Conservation (phyloP, 2,888 invertebrate genomes). For the Linyphia triangularis region DNA sequence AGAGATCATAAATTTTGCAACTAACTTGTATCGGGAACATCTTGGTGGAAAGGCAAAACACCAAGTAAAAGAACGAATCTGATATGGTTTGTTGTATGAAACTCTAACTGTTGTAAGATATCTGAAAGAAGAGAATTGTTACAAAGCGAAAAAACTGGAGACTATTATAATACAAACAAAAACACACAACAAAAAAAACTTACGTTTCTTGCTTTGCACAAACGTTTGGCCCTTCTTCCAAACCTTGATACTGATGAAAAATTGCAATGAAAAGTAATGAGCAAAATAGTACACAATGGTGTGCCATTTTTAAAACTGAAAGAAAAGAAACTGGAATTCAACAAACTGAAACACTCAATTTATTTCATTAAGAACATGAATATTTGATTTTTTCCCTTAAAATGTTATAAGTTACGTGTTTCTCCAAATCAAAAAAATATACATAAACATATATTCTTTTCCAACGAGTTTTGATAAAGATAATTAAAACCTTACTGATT, state of each 20-base stretch:
- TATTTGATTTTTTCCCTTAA: no score
- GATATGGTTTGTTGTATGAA: constrained; percentile 90
- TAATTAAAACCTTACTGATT: no score
- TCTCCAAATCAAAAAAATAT: no score
- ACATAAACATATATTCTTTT: no score
- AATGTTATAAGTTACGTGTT: no score
- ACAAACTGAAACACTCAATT: no score
- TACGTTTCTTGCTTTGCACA: constrained; percentile 76
- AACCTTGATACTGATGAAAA: constrained; percentile 39
- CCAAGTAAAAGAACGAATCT: constrained; percentile 90
- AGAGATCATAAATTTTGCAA: constrained; percentile 77
- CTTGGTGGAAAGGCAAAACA: constrained; percentile 91
- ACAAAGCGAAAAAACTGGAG: not conserved
- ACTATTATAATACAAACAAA: not conserved
- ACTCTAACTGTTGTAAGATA: constrained; percentile 88
- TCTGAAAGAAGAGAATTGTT: constrained; percentile 81
- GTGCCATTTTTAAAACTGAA: constrained; percentile 58
- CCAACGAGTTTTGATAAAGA: no score
- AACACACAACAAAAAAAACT: constrained; percentile 14
- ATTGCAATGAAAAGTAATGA: constrained; percentile 17
- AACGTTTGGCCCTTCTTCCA: constrained; percentile 76
- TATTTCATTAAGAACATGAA: no score
- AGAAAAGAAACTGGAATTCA: not conserved
- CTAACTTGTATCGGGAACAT: constrained; percentile 91
- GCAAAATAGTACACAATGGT: constrained; percentile 13